Percentiles rank a stretch among this genome's conserved stretches.
phyloP scores from a whole-genome alignment of 1,140 invertebrate species.

The Gonioctena quinquepunctata region DNA sequence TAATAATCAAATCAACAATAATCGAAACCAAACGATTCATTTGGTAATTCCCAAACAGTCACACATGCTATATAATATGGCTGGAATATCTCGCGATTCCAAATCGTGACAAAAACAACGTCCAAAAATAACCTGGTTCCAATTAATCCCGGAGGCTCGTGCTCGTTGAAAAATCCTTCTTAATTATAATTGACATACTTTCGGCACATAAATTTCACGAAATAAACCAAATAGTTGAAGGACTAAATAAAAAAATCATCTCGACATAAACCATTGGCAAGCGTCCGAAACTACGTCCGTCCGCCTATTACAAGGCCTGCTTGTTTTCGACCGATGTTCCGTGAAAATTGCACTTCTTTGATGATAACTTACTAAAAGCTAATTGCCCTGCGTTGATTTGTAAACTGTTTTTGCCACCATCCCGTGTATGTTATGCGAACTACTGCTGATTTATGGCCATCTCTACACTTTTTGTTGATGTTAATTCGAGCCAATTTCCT shows the following conservation, averaged over 20 bases:
- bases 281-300: conserved; percentile 34
- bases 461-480: conserved; percentile 12
- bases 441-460: conserved; percentile 30
- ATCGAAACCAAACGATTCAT: no score
- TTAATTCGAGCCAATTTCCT: conserved; percentile 24
- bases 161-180: neutral
- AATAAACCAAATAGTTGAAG: conserved; percentile 9
- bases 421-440: conserved; percentile 31
- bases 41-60: no score
- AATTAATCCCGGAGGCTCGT: neutral
- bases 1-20: no score
- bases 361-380: conserved; percentile 47
- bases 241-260: conserved; percentile 15
- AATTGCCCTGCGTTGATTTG: conserved; percentile 46
- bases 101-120: no score
- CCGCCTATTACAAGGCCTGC: conserved; percentile 24
- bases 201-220: conserved; percentile 15
- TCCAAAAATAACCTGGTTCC: neutral
- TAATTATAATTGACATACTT: conserved; percentile 24
- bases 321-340: conserved; percentile 45
- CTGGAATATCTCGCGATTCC: no score
- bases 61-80: no score
- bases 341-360: conserved; percentile 51
- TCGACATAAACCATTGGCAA: conserved; percentile 29
- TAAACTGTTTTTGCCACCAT: conserved; percentile 44